Conservation (phyloP, 2,797 vertebrate genomes). For the Carapus acus region DNA sequence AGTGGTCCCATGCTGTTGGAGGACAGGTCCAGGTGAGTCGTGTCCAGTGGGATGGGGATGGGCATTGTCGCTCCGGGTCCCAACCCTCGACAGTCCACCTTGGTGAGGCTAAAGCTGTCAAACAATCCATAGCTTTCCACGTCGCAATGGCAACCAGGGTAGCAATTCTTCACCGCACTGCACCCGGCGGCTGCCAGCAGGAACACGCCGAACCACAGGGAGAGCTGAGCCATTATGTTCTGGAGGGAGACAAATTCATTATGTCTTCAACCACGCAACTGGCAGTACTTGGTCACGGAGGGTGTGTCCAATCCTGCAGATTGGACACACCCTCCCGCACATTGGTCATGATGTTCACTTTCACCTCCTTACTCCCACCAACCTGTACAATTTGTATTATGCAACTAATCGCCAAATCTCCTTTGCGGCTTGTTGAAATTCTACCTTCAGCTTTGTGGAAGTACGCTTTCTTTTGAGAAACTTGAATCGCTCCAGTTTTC, state of each 20-base stretch:
- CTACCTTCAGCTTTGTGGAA: constrained; percentile 28
- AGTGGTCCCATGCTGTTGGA: constrained; percentile 81
- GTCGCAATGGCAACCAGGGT: constrained; percentile 86
- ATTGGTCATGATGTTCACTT: not conserved
- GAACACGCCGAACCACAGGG: constrained; percentile 65
- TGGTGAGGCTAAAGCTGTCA: constrained; percentile 95
- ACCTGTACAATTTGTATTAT: not conserved
- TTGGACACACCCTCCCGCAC: too few relatives aligned
- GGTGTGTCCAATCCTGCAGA: too few relatives aligned
- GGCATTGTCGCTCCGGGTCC: constrained; percentile 75
- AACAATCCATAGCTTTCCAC: constrained; percentile 95
- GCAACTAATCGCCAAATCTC: not conserved
- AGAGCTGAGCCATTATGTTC: constrained; percentile 74
- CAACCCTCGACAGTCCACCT: constrained; percentile 85
- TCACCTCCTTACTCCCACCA: too few relatives aligned
- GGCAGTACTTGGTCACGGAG: not conserved
- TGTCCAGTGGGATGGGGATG: constrained; percentile 90
- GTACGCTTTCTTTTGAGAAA: constrained; percentile 38
- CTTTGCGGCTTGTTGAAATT: not conserved
- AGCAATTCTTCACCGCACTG: constrained; percentile 77
- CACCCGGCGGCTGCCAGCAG: constrained; percentile 65
- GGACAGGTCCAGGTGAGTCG: constrained; percentile 87
- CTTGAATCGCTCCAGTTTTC: constrained; percentile 35
- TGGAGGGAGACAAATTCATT: constrained; percentile 31
- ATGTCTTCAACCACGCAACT: not conserved